Percentiles rank a stretch among this genome's conserved stretches.
Conservation (phyloP, 2,113 vertebrate genomes). For the Epinephelus moara region DNA sequence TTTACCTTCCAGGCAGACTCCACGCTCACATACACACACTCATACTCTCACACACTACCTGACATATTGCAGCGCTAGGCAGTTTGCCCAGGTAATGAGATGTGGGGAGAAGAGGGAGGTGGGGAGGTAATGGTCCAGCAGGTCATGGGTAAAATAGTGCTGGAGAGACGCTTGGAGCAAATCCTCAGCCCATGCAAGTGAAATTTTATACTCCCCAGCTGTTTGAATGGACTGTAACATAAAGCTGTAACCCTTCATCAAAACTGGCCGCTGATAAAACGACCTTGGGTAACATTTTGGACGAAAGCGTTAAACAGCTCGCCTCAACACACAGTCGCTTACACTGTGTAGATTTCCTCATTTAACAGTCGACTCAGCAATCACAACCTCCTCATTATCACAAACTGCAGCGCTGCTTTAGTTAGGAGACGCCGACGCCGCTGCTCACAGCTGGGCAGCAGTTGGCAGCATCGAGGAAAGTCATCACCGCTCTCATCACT, state of each 20-base stretch:
- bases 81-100: slow-evolving; percentile 71
- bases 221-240: slow-evolving; percentile 41
- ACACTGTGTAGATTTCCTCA: neutral
- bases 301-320: neutral
- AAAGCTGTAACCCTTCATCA: slow-evolving; percentile 38
- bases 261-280: slow-evolving; percentile 1
- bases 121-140: slow-evolving; percentile 33
- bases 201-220: slow-evolving; percentile 39
- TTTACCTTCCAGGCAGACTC: slow-evolving; percentile 57
- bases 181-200: slow-evolving; percentile 22
- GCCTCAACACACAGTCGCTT: neutral
- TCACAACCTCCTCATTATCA: slow-evolving; percentile 9
- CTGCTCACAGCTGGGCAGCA: slow-evolving; percentile 30
- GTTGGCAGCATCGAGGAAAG: neutral
- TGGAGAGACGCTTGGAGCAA: slow-evolving; percentile 33
- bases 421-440: neutral
- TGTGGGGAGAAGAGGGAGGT: slow-evolving; percentile 6
- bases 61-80: slow-evolving; percentile 68
- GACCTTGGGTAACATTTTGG: slow-evolving; percentile 18
- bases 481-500: slow-evolving; percentile 14
- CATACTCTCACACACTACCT: slow-evolving; percentile 13
- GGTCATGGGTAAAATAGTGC: slow-evolving; percentile 50
- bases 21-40: neutral
- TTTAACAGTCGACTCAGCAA: neutral
- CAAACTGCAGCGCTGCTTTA: neutral